phyloP scores from a whole-genome alignment of 2,888 invertebrate species.

The Dryomyza anilis region DNA sequence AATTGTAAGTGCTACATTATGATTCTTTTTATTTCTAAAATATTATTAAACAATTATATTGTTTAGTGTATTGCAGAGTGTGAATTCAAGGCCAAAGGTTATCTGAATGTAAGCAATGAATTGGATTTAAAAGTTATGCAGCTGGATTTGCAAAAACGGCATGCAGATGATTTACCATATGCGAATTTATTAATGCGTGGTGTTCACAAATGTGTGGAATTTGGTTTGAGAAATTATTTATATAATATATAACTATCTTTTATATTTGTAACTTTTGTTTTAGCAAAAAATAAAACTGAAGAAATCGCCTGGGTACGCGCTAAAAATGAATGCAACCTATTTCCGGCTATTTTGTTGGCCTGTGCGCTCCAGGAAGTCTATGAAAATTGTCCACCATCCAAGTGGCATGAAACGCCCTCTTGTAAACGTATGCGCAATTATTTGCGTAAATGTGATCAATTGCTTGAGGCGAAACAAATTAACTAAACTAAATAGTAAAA shows the following conservation, averaged over 20 bases:
- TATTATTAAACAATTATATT: neutral
- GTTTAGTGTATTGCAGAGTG: conserved; percentile 23
- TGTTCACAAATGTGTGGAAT: conserved; percentile 4
- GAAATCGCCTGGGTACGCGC: conserved; percentile 40
- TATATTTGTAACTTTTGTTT: neutral
- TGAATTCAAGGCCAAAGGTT: conserved; percentile 22
- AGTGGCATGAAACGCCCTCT: conserved; percentile 40
- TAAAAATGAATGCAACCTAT: conserved; percentile 39
- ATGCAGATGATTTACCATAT: conserved; percentile 6
- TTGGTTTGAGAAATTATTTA: conserved; percentile 1
- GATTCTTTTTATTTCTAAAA: neutral
- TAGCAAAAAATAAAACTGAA: conserved; percentile 35
- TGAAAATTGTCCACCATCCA: conserved; percentile 39
- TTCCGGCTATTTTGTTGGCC: conserved; percentile 40
- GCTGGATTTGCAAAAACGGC: conserved; percentile 1
- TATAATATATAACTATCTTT: neutral
- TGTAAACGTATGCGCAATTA: conserved; percentile 40
- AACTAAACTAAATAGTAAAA: too few relatives aligned
- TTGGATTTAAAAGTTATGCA: neutral
- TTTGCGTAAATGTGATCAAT: conserved; percentile 37
- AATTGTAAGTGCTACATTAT: neutral
- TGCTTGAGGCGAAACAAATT: neutral
- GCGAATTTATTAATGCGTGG: conserved; percentile 15
- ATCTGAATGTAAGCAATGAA: neutral
- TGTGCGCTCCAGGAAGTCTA: conserved; percentile 42